Evolutionary conservation across 2,797 vertebrate species (phyloP).

Genomic region (Pseudocheirus occidentalis): DNA sequence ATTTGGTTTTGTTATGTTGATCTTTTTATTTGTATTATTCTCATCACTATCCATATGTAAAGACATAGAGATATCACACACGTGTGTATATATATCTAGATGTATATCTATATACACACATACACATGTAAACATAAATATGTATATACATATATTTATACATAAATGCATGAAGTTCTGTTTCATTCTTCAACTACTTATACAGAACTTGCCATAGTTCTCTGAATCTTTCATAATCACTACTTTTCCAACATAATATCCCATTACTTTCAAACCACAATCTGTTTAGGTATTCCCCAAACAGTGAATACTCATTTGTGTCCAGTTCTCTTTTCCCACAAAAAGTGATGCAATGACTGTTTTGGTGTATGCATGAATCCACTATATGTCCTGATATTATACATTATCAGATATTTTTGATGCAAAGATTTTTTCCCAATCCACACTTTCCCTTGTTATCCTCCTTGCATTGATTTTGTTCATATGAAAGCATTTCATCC

Average conservation of each 20-base stretch:
- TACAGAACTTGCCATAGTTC: neutral
- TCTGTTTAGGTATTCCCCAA: neutral
- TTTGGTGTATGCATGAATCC: neutral
- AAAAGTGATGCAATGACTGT: neutral
- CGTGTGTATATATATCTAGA: no score
- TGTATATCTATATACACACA: no score
- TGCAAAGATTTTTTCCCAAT: neutral
- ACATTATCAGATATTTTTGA: neutral
- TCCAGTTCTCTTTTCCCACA: neutral
- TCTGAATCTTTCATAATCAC: neutral
- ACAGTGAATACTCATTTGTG: neutral
- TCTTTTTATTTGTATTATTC: neutral
- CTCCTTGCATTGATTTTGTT: neutral
- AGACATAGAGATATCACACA: neutral
- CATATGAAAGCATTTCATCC: neutral
- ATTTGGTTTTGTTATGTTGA: neutral
- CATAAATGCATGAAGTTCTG: neutral
- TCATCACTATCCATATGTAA: neutral
- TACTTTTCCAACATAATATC: neutral
- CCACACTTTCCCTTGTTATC: neutral
- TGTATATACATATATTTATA: neutral
- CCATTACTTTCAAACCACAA: neutral
- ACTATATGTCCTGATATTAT: neutral
- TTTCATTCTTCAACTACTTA: neutral
- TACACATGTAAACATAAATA: neutral